These are phyloP conservation scores for Fregata magnificens DNA, from an alignment of 2,113 vertebrate genomes.

Conservation along the genomic window DNA sequence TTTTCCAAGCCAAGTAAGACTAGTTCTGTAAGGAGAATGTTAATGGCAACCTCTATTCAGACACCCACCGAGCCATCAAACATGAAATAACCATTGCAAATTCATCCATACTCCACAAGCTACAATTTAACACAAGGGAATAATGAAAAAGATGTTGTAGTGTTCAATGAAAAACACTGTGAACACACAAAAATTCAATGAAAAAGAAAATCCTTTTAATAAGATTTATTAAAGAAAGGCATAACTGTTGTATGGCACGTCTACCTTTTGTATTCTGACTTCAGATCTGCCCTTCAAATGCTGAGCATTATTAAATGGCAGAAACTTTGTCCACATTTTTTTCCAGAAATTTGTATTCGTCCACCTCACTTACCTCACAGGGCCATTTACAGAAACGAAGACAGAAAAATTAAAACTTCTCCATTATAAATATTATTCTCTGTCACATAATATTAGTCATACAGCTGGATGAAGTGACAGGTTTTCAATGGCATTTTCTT, in stretches of 20 bases:
- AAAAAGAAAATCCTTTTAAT: neutral
- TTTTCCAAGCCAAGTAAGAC: neutral
- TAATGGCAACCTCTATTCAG: neutral
- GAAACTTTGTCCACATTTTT: neutral
- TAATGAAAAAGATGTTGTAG: neutral
- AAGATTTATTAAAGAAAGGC: neutral
- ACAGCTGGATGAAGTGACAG: neutral
- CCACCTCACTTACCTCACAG: neutral
- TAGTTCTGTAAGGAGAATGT: neutral
- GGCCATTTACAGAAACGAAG: neutral
- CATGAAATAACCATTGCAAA: neutral
- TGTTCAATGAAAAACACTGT: too few species aligned
- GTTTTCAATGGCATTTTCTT: neutral
- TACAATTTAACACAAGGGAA: neutral
- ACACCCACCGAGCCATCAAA: neutral
- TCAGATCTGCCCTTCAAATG: neutral
- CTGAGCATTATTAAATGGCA: neutral
- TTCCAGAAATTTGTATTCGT: neutral
- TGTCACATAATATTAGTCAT: neutral
- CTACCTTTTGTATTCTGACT: neutral
- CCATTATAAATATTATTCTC: neutral
- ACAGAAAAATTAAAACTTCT: neutral
- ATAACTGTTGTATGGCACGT: neutral
- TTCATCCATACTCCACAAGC: neutral
- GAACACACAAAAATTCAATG: neutral